Evolutionary conservation across 2,113 vertebrate species (phyloP).

Genomic region (Tautogolabrus adspersus): DNA sequence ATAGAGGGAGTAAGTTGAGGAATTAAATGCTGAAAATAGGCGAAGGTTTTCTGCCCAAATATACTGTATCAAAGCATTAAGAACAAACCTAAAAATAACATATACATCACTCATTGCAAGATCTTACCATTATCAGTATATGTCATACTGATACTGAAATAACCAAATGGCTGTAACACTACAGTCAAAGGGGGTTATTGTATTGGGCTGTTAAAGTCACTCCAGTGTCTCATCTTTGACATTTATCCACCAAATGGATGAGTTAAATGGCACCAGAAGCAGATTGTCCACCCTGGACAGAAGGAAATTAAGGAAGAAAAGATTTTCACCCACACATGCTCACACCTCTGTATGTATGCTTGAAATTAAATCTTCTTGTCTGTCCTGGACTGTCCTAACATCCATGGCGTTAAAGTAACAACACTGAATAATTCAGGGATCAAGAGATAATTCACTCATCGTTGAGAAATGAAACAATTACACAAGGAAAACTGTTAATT

Average conservation of each 20-base stretch:
- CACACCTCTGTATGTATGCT: background rate
- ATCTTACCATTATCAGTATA: too few relatives aligned
- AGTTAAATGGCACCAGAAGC: constrained; percentile 70
- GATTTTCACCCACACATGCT: constrained; percentile 30
- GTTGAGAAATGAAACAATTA: background rate
- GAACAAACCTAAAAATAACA: background rate
- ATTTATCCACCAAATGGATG: constrained; percentile 54
- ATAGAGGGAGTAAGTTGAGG: too few relatives aligned
- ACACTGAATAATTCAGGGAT: too few relatives aligned
- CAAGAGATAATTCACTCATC: background rate
- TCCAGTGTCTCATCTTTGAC: constrained; percentile 44
- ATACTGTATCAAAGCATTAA: background rate
- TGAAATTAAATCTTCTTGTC: too few relatives aligned
- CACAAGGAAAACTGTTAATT: too few relatives aligned
- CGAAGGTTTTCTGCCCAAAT: background rate
- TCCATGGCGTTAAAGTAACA: too few relatives aligned
- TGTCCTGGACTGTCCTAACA: too few relatives aligned
- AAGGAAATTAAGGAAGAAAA: constrained; percentile 78
- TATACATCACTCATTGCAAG: too few relatives aligned
- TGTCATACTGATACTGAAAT: constrained; percentile 6
- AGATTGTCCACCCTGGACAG: constrained; percentile 59
- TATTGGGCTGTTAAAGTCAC: constrained; percentile 38
- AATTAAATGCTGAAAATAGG: background rate
- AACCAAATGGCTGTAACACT: background rate
- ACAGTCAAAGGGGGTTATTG: background rate